phyloP scores from a whole-genome alignment of 2,113 vertebrate genomes.

The Zosterops japonicus region DNA sequence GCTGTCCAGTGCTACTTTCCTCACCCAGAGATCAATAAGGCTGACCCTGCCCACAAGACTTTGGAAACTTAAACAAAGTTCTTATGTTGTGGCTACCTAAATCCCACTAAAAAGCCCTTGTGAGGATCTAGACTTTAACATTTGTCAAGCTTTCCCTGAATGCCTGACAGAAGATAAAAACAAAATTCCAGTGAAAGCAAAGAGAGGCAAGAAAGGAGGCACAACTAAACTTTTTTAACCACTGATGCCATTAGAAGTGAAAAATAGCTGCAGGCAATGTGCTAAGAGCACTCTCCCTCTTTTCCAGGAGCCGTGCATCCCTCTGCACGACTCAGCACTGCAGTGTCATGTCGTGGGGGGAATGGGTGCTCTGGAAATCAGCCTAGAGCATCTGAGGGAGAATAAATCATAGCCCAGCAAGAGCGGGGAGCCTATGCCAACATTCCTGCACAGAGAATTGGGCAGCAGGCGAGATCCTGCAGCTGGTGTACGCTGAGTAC shows the following conservation, averaged over 20 bases:
- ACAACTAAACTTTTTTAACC: neutral
- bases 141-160: neutral
- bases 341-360: neutral
- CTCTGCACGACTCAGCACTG: neutral
- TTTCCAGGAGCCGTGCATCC: neutral
- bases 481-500: neutral
- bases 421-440: neutral
- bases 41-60: neutral
- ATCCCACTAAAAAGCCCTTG: neutral
- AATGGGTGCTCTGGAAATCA: conserved; percentile 38
- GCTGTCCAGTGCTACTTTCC: neutral
- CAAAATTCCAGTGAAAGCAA: neutral
- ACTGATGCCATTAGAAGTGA: neutral
- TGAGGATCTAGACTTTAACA: neutral
- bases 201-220: neutral
- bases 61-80: neutral
- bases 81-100: neutral
- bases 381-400: neutral
- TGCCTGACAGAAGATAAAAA: neutral
- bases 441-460: conserved; percentile 9
- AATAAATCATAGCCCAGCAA: neutral
- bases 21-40: neutral
- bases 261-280: neutral
- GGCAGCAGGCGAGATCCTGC: conserved; percentile 16
- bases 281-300: neutral